Base-by-base conservation (phyloP, 1,140 invertebrate species). In the Ostrea edulis region DNA sequence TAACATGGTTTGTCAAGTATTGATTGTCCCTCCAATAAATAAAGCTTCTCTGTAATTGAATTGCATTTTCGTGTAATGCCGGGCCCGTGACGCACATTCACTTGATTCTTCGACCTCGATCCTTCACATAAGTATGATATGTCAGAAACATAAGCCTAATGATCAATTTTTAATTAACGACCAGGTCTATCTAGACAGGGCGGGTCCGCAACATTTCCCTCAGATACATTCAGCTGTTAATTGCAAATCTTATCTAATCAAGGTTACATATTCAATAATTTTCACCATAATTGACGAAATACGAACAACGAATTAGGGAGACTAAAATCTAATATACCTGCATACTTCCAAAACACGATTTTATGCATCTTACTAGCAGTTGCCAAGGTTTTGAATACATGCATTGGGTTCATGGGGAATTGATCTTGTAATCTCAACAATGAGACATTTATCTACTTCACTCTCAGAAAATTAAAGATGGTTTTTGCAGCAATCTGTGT, bases 21-120 rank as follows among this genome's bases (percentile, higher is more conserved):
- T 25, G 68, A 77, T 77, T 77, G 68, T 77, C 68, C 68, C 68
- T 77, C 68, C 68, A 77, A 77, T 77, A 77, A 77, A 77, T 77
- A 77, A 77, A 77, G 25, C 68, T 22, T 22, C 68, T 8, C 68
- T 77, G 68, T 77, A 77, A 77, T 77, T 77, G 68, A 77, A 77
- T 77, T 77, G 68, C 68, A 35, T 29, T 77, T 77, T 77, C 68
- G 14, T 71, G 68, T 77, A 77, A 25, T 25, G 68, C 25, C 58
- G 2, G 25, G 22, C 29, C 25, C 12, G 22, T 77, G 68, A 77
- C 68, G 68, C 68, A 77, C 22, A 25, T 25, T 35, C 12, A 77
- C 68, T 77, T 14, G 9, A 77, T 77, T 77, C 68, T 25, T 35
- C 68, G 68, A 14, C 68, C 68, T 35, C 68, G 29, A 77, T 77